Conservation (phyloP, 2,797 vertebrate species). For the Emys orbicularis region DNA sequence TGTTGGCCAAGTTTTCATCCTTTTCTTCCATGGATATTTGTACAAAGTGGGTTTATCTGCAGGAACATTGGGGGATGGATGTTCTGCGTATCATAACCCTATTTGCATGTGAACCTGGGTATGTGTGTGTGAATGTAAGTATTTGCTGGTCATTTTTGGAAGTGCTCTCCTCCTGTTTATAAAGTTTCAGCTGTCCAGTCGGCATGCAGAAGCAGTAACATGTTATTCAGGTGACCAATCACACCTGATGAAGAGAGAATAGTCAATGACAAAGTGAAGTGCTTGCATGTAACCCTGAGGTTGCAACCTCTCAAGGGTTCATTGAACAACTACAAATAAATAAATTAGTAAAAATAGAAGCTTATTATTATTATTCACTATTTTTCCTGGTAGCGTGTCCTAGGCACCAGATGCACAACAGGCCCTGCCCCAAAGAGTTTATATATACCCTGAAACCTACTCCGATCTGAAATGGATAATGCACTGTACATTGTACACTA, state of each 20-base stretch:
- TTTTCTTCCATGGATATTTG: conserved; percentile 52
- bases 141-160: conserved; percentile 1
- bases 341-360: not conserved
- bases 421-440: not conserved
- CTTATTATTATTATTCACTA: not conserved
- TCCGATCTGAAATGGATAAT: not conserved
- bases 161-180: not conserved
- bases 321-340: not conserved
- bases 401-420: not conserved
- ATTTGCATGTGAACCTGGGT: accelerated
- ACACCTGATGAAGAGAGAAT: not conserved
- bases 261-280: not conserved
- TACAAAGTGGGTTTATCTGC: conserved; percentile 46
- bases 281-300: not conserved
- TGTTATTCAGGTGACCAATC: not conserved
- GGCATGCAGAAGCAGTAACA: not conserved
- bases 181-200: not conserved
- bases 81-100: not conserved
- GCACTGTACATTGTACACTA: not conserved
- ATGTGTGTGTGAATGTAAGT: not conserved
- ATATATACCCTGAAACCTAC: not conserved
- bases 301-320: not conserved
- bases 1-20: conserved; percentile 5
- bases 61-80: conserved; percentile 25
- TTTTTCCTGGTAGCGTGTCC: not conserved